Base-by-base conservation (phyloP, 2,888 invertebrate genomes). In the Eumerus sabulonum region DNA sequence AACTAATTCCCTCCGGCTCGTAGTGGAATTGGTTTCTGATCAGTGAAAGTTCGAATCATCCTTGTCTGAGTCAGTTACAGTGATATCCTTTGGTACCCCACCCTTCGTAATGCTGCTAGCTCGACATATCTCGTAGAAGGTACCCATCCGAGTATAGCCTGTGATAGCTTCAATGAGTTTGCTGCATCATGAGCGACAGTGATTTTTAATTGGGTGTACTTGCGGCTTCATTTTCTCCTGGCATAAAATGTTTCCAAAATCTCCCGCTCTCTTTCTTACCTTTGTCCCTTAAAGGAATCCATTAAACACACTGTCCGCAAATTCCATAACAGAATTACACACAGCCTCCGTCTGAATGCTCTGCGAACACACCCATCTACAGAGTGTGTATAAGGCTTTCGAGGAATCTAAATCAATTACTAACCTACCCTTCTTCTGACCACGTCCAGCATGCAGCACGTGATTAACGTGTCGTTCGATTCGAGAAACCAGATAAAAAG, bases 381-480 rank as follows among this genome's bases (percentile, higher is more conserved):
- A 27, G 7, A 4, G 47, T 40, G 9, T 11, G 9, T 40, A 42
- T 38, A 59, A 13, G 45, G 36, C 36, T 35, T 27, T 44, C 54
- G 7, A 56, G 54, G 48, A 45, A 60, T 42, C 56, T n/a, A 57
- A 36, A 7, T 27, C 47, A 50, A 70, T 71, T 71, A 66, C 64
- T 71, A 71, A 76, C 71, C 71, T 71, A 76, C 66, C 71, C 66
- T 54, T 50, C 42, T 16, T 2, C 27, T 7, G 38, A 17, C 17
- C 9, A 40, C 35, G 45, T 45, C 45, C 47, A 59, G 35, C 44
- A 7, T 27, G 35, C 14, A 47, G 45, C 72, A 72, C 59, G 54
- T 71, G 64, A 70, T 70, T 70, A 76, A 71, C 64, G 71, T 14
- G 11, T 11, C n/a, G 64, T 59, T 66, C 50, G 9, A 48, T 63